Percentiles rank a stretch among this genome's conserved stretches.
phyloP scores from a whole-genome alignment of 2,888 invertebrate genomes.

The Orchestes rusci region DNA sequence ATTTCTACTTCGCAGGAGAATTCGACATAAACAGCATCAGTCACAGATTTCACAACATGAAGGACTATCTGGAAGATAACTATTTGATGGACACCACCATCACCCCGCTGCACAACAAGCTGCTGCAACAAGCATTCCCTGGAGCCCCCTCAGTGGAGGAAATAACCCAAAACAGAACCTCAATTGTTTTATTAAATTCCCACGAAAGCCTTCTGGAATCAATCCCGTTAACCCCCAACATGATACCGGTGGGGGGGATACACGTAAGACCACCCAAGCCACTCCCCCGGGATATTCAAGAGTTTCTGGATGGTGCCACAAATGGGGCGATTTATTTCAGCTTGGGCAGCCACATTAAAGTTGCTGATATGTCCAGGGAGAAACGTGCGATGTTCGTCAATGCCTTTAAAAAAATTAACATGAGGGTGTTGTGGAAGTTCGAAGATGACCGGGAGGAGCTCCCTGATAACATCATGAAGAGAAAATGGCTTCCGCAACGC shows the following conservation, averaged over 20 bases:
- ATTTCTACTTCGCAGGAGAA: conserved; percentile 7
- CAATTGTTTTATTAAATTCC: conserved; percentile 35
- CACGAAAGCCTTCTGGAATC: conserved; percentile 48
- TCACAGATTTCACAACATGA: conserved; percentile 9
- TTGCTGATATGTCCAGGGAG: conserved; percentile 48
- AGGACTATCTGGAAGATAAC: conserved; percentile 1
- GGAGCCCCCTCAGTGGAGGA: conserved; percentile 40
- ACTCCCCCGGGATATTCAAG: conserved; percentile 29
- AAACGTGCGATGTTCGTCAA: conserved; percentile 49
- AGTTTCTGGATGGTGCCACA: conserved; percentile 28
- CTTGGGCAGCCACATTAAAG: conserved; percentile 53
- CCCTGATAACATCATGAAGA: conserved; percentile 50
- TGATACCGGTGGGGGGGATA: conserved; percentile 51
- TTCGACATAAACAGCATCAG: conserved; percentile 6
- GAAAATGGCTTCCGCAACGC: conserved; percentile 61
- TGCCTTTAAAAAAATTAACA: conserved; percentile 52
- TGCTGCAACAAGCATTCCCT: conserved; percentile 4
- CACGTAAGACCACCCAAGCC: conserved; percentile 38
- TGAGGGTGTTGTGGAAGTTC: conserved; percentile 64
- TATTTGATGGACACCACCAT: neutral
- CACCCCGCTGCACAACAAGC: conserved; percentile 5
- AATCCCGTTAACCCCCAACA: conserved; percentile 48
- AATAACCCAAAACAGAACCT: conserved; percentile 37
- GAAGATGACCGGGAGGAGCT: conserved; percentile 50
- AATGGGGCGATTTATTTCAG: conserved; percentile 49